Conservation (phyloP, 1,140 invertebrate species). For the Colletes latitarsis region DNA sequence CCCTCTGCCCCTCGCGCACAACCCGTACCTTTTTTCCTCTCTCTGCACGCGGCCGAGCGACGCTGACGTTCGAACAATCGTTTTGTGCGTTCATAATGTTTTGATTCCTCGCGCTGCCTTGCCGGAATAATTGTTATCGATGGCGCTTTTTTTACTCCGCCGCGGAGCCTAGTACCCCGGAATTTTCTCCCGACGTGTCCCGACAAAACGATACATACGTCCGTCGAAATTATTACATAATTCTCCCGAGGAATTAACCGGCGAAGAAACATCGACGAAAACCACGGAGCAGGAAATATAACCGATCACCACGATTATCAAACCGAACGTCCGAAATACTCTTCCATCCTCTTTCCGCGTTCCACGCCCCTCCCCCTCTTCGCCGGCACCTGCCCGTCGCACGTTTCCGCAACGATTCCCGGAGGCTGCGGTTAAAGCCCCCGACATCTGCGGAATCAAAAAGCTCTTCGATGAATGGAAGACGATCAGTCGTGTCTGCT, state of each 20-base stretch:
- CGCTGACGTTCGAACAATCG: slow-evolving; percentile 59
- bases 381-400: neutral
- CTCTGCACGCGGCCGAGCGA: slow-evolving; percentile 46
- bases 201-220: too few species aligned
- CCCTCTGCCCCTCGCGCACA: neutral
- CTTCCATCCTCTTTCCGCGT: too few species aligned
- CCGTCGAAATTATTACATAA: neutral
- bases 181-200: too few species aligned
- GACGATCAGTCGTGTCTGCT: slow-evolving; percentile 69
- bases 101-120: slow-evolving; percentile 35
- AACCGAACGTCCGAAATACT: slow-evolving; percentile 25
- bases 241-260: too few species aligned
- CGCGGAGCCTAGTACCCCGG: neutral
- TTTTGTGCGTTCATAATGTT: slow-evolving; percentile 56
- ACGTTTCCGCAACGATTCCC: slow-evolving; percentile 48
- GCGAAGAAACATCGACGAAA: neutral
- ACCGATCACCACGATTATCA: slow-evolving; percentile 44
- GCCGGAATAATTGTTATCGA: slow-evolving; percentile 32
- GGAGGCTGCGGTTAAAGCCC: slow-evolving; percentile 47
- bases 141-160: neutral
- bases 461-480: slow-evolving; percentile 66
- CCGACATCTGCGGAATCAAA: slow-evolving; percentile 64
- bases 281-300: slow-evolving; percentile 25
- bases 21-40: slow-evolving; percentile 28
- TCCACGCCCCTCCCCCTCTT: slow-evolving; percentile 3